Evolutionary conservation across 2,888 invertebrate species (phyloP), one percentile per base, ranked within the genome.

Genomic region (Sympetrum striolatum): DNA sequence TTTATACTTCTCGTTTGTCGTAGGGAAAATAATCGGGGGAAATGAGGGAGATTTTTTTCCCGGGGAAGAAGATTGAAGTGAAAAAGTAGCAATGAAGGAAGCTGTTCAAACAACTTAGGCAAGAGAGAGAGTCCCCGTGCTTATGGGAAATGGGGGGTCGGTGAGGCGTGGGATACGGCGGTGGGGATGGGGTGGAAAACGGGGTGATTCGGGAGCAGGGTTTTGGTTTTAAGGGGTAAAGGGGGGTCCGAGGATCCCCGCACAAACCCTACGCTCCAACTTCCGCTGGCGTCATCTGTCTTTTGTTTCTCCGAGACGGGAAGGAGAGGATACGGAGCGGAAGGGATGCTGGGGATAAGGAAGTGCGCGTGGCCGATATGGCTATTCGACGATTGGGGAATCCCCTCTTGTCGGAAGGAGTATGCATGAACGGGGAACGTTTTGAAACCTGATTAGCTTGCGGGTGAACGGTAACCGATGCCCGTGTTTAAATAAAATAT

Each of bases 71-170:
- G 82, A 82, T 35, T 35, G 31, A 48, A 82, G 82, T 82, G 82
- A 82, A 82, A 82, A 82, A 82, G 82, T 82, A 82, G 82, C 82
- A 58, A 58, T 58, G 82, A 58, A 82, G 58, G 82, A 82, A 82
- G 82, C 82, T 82, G 82, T 82, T 82, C 82, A 82, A 82, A 82
- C 82, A 82, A 82, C 82, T 82, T 82, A 82, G 53, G 53, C 82
- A 58, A 53, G 82, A 44, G 81, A 44, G 81, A 31, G 44, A 58
- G 82, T 48, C 58, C 35, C 53, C 58, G 53, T 58, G 58, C 82
- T 82, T 58, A 82, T 58, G 58, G 82, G 58, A 82, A 82, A 48
- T 82, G 18, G 35, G 35, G 31, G 35, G 58, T 35, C 35, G 35
- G 18, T 22, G 37, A 35, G 8, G 58, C 35, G 82, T 35, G 58